These are phyloP conservation scores for Smittia sp. DNA, from an alignment of 2,888 invertebrate genomes.

Conservation along the genomic window DNA sequence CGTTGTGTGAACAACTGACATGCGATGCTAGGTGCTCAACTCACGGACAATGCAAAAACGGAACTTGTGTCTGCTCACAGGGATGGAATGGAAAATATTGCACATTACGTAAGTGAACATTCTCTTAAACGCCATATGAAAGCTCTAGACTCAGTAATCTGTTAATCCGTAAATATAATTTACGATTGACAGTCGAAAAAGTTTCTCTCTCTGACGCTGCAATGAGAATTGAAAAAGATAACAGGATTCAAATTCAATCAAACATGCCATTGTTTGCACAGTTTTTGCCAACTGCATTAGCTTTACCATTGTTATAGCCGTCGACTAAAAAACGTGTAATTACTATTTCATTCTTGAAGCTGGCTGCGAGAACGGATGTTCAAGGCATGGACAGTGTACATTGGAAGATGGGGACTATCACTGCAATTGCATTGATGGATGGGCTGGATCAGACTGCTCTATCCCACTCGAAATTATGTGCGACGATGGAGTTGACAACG, in stretches of 20 bases:
- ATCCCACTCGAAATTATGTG: conserved; percentile 91
- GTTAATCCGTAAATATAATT: too few relatives aligned
- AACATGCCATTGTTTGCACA: not conserved
- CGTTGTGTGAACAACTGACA: conserved; percentile 84
- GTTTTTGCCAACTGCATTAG: conserved; percentile 43
- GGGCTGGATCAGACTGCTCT: conserved; percentile 95
- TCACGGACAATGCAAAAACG: conserved; percentile 96
- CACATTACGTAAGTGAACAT: conserved; percentile 77
- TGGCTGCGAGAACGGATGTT: conserved; percentile 92
- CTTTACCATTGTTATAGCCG: too few relatives aligned
- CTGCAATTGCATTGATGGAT: conserved; percentile 90
- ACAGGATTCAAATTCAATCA: not conserved
- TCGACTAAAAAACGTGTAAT: too few relatives aligned
- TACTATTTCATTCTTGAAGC: conserved; percentile 61
- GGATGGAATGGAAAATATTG: conserved; percentile 99
- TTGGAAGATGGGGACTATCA: conserved; percentile 85
- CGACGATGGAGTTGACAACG: conserved; percentile 94
- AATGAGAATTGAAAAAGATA: too few relatives aligned
- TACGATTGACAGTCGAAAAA: too few relatives aligned
- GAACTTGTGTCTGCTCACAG: conserved; percentile 94
- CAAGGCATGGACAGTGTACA: conserved; percentile 89
- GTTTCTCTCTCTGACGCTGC: too few relatives aligned
- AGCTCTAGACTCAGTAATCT: too few relatives aligned
- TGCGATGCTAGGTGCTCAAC: conserved; percentile 90
- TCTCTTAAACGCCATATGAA: too few relatives aligned